Percentiles rank a stretch among this genome's conserved stretches.
Conservation (phyloP, 2,113 vertebrate genomes). For the Acanthochromis polyacanthus region DNA sequence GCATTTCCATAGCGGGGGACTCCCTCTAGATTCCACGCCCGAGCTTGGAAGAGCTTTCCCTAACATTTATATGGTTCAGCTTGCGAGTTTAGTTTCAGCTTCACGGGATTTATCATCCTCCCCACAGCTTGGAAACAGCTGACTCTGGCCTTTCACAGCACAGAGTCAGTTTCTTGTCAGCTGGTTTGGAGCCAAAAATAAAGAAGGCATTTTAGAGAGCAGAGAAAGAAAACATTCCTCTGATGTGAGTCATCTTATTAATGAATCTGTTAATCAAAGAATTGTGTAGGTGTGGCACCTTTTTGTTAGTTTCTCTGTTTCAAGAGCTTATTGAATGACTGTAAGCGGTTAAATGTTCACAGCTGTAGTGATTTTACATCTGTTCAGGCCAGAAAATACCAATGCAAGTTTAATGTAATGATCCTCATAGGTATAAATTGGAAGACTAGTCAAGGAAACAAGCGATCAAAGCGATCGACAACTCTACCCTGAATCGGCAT, state of each 20-base stretch:
- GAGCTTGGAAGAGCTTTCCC: conserved; percentile 15
- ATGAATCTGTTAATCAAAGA: too few relatives aligned
- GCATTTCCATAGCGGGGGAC: not conserved
- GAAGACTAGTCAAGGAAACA: too few relatives aligned
- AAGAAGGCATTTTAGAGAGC: conserved; percentile 14
- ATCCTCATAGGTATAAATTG: too few relatives aligned
- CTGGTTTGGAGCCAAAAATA: not conserved
- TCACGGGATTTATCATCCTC: conserved; percentile 38
- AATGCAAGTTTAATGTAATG: too few relatives aligned
- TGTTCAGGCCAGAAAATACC: too few relatives aligned
- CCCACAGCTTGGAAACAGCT: conserved; percentile 37
- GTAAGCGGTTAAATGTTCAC: too few relatives aligned
- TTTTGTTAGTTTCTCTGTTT: too few relatives aligned
- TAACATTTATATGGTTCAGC: conserved; percentile 19
- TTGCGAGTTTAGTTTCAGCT: conserved; percentile 42
- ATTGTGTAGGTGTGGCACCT: too few relatives aligned
- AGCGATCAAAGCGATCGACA: too few relatives aligned
- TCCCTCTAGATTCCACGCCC: conserved; percentile 8
- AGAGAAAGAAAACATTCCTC: conserved; percentile 6
- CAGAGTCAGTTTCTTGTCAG: conserved; percentile 7
- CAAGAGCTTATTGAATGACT: too few relatives aligned
- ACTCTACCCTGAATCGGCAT: too few relatives aligned
- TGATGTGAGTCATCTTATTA: not conserved
- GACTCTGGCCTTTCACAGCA: conserved; percentile 36
- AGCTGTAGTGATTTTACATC: too few relatives aligned